Evolutionary conservation across 2,113 vertebrate species (phyloP).

Genomic region (Anser brachyrhynchus): DNA sequence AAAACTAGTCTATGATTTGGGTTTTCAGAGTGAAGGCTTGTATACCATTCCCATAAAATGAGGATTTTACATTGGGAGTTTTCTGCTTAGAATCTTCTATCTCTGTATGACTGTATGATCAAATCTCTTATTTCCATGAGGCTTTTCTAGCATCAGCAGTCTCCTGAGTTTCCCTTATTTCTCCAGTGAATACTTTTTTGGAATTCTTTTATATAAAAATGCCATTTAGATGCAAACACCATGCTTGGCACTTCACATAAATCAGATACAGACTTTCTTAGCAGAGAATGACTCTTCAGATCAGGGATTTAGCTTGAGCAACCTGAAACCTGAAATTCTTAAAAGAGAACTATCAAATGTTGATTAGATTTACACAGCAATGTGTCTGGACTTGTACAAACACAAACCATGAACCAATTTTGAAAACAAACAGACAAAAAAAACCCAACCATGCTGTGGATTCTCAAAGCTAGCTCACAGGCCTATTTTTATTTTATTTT

Average conservation of each 20-base stretch:
- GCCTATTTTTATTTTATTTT: neutral
- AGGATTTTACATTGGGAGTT: neutral
- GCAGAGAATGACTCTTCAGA: neutral
- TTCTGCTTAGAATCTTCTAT: neutral
- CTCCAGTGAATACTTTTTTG: neutral
- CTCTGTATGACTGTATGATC: neutral
- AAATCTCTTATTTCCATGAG: neutral
- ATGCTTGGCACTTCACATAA: neutral
- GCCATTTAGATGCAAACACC: neutral
- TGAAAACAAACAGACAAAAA: too few species aligned
- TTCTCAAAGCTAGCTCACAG: neutral
- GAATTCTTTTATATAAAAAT: neutral
- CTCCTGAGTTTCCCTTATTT: neutral
- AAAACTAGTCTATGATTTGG: neutral
- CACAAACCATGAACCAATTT: neutral
- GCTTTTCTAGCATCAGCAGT: neutral
- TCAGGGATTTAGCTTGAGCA: neutral
- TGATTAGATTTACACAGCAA: neutral
- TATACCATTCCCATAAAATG: neutral
- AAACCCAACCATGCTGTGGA: neutral
- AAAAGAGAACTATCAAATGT: neutral
- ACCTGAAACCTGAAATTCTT: neutral
- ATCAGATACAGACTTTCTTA: neutral
- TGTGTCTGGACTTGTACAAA: neutral
- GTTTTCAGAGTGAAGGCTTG: neutral